A percentile compares a stretch with the other conserved stretches of the same genome.
Evolutionary conservation across 2,888 invertebrate genomes (phyloP).

Genomic region (Noctuana brunneofusca): DNA sequence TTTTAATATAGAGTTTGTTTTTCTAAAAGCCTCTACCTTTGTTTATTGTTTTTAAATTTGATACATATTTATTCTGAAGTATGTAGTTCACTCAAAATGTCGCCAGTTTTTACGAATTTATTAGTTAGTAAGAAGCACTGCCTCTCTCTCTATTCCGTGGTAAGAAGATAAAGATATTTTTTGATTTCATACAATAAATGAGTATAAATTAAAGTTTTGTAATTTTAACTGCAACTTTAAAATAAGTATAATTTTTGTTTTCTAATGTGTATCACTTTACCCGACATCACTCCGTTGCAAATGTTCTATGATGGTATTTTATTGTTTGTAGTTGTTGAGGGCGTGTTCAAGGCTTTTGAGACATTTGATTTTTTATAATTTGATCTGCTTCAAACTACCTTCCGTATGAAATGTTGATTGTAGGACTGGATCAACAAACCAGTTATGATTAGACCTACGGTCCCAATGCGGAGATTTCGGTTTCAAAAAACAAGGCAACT

Average conservation of each 20-base stretch:
- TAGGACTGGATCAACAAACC: conserved; percentile 29
- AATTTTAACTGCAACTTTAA: too few relatives aligned
- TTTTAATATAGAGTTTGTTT: too few relatives aligned
- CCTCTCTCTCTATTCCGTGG: too few relatives aligned
- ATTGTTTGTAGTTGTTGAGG: neutral
- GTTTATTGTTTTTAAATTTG: too few relatives aligned
- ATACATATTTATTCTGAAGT: too few relatives aligned
- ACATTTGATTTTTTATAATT: conserved; percentile 26
- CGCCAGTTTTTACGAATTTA: too few relatives aligned
- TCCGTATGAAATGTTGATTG: conserved; percentile 32
- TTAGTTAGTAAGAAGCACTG: too few relatives aligned
- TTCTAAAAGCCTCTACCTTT: too few relatives aligned
- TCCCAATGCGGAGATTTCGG: conserved; percentile 14
- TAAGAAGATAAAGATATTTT: too few relatives aligned
- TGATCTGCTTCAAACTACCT: conserved; percentile 26
- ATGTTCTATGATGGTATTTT: neutral
- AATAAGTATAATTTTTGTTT: neutral
- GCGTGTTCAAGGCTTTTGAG: conserved; percentile 16
- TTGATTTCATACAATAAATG: too few relatives aligned
- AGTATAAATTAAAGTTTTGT: too few relatives aligned
- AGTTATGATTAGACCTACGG: conserved; percentile 30
- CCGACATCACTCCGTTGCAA: neutral
- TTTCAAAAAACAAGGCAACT: conserved; percentile 13
- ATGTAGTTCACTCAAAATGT: too few relatives aligned
- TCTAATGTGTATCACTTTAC: neutral